phyloP scores from a whole-genome alignment of 2,113 vertebrate species.

The Sarotherodon lohbergeri region DNA sequence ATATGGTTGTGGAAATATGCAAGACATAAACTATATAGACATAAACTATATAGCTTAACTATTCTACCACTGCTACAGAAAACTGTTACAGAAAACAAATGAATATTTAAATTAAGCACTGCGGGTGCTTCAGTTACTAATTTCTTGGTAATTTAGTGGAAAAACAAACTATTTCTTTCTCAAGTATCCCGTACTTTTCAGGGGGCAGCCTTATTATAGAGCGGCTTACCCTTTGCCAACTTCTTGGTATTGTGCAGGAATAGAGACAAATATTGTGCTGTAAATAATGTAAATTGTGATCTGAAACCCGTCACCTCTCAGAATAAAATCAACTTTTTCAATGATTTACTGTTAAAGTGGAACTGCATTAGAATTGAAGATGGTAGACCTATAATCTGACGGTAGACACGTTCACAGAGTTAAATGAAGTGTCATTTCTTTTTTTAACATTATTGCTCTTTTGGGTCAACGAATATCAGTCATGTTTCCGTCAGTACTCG shows the following conservation, averaged over 20 bases:
- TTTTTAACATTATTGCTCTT: not conserved
- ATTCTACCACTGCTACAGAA: not conserved
- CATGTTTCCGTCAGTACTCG: not conserved
- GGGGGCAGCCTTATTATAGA: not conserved
- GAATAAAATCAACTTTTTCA: not conserved
- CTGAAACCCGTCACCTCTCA: fast-evolving
- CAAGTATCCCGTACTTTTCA: not conserved
- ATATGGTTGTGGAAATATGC: too few relatives aligned
- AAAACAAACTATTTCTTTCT: not conserved
- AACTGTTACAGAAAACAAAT: not conserved
- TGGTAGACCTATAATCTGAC: not conserved
- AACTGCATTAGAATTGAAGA: not conserved
- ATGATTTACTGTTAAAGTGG: not conserved
- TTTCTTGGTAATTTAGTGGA: not conserved
- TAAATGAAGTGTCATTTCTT: not conserved
- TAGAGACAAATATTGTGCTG: not conserved
- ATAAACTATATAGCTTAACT: not conserved
- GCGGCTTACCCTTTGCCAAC: not conserved
- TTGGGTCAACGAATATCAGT: not conserved
- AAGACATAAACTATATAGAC: too few relatives aligned
- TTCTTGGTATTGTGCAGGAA: not conserved
- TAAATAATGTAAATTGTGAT: not conserved
- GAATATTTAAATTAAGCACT: not conserved
- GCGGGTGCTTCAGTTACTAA: not conserved
- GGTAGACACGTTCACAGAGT: not conserved